phyloP scores from a whole-genome alignment of 2,113 vertebrate genomes.

The Stomatorhinus ivindoensis region DNA sequence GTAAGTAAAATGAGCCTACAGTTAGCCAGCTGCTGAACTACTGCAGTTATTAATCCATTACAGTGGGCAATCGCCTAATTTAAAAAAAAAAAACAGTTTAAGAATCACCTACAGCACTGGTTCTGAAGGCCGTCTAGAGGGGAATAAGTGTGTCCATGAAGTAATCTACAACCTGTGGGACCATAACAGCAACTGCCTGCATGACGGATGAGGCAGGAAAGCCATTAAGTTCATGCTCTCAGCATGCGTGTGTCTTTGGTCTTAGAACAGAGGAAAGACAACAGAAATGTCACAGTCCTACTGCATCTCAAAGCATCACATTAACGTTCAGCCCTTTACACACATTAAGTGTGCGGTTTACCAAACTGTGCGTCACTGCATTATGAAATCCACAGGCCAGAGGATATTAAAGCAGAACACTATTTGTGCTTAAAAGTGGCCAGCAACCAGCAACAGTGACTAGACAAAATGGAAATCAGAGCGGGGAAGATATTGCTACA shows the following conservation, averaged over 20 bases:
- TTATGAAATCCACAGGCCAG: background rate
- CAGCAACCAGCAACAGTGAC: background rate
- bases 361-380: background rate
- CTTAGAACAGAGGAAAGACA: background rate
- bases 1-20: background rate
- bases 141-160: background rate
- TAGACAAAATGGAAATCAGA: background rate
- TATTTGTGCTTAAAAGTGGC: background rate
- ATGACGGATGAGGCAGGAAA: background rate
- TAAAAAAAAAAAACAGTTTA: background rate
- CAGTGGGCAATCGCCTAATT: background rate
- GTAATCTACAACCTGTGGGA: background rate
- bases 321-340: background rate
- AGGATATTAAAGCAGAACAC: background rate
- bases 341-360: background rate
- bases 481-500: background rate
- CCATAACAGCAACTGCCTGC: background rate
- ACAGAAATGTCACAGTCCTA: background rate
- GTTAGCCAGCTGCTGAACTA: background rate
- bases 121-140: background rate
- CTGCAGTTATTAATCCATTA: background rate
- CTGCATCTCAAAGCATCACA: background rate
- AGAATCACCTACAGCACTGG: background rate
- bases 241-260: background rate
- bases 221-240: background rate